Percentiles rank a stretch among this genome's conserved stretches.
These are phyloP conservation scores for Urocynchramus pylzowi DNA, from an alignment of 2,113 vertebrate species.

Conservation along the genomic window DNA sequence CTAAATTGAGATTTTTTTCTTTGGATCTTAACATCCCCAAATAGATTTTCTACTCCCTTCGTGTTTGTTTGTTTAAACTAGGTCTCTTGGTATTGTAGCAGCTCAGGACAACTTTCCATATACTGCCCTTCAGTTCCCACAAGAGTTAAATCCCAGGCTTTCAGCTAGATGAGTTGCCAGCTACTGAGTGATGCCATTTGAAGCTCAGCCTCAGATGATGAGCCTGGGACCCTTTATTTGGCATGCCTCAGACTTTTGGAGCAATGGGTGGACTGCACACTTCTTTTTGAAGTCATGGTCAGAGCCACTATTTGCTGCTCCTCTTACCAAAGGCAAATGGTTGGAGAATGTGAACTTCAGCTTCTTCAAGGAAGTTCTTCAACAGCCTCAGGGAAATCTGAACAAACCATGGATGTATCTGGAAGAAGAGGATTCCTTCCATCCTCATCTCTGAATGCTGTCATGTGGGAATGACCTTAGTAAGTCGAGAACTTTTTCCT, in stretches of 20 bases:
- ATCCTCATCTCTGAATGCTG: slow-evolving; percentile 21
- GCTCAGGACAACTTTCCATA: slow-evolving; percentile 50
- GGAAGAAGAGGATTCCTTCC: not conserved
- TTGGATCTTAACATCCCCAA: slow-evolving; percentile 8
- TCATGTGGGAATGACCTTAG: slow-evolving; percentile 32
- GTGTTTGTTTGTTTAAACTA: slow-evolving; percentile 50
- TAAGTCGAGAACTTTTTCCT: slow-evolving; percentile 25
- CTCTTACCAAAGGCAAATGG: slow-evolving; percentile 4
- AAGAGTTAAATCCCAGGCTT: slow-evolving; percentile 57
- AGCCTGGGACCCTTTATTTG: slow-evolving; percentile 62
- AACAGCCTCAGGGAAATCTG: not conserved
- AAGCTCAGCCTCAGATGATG: slow-evolving; percentile 61
- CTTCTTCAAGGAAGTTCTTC: slow-evolving; percentile 14
- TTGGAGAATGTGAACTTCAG: slow-evolving; percentile 14
- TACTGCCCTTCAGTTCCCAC: slow-evolving; percentile 46
- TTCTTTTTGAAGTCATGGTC: slow-evolving; percentile 46
- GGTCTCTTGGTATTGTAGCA: slow-evolving; percentile 34
- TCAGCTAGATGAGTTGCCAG: slow-evolving; percentile 28
- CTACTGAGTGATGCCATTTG: slow-evolving; percentile 62
- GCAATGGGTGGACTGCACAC: slow-evolving; percentile 31
- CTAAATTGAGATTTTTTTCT: slow-evolving; percentile 27
- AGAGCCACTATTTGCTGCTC: not conserved
- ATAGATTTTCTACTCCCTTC: slow-evolving; percentile 27
- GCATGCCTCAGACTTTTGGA: slow-evolving; percentile 28
- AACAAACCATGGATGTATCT: slow-evolving; percentile 29